Base-by-base conservation (phyloP, 2,113 vertebrate genomes). In the Calonectris borealis region DNA sequence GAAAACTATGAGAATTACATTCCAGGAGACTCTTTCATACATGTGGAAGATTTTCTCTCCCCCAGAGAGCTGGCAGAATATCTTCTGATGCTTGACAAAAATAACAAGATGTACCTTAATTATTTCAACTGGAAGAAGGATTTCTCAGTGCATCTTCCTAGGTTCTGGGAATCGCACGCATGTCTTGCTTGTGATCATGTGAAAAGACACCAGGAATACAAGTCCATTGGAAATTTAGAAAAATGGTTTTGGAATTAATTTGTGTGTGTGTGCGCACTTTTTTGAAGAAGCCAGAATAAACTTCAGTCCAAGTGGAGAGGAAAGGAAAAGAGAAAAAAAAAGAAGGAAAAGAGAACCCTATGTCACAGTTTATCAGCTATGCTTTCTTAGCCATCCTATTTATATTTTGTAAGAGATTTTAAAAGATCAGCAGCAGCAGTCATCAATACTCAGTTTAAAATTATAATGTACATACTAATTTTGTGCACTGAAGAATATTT, bases 1-100 rank as follows among this genome's bases (percentile, higher is more conserved):
- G 98, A 99, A 98, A 99, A 99, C 95, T 99, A 99, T 73, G 99
- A 99, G 94, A 99, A 99, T 98, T 99, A 99, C 80, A 99, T 99
- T 96, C 99, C 98, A 94, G 99, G 98, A 80, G 99, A 99, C 92
- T 99, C 99, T 62, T 99, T 99, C 97, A 99, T 99, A 97, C 99
- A 99, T 0, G 99, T 99, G 95, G 98, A 99, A 79, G 99, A 99
- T 98, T 99, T 99, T 96, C 98, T 98, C 48, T 99, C 99, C 52
- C 98, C 99, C 8, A 99, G 99, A 97, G 99, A 99, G 97, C 96
- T 99, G 96, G 99, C 99, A 48, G 99, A 99, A 36, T 99, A 99
- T 94, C 98, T 99, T 96, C 98, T 99, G 87, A 98, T 99, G 95
- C 97, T 99, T 84, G 99, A 99, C 98, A 99, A 99, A 98, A 99